These are phyloP conservation scores for Drosophila pseudotalamancana DNA, from an alignment of 2,888 invertebrate genomes.

Conservation along the genomic window DNA sequence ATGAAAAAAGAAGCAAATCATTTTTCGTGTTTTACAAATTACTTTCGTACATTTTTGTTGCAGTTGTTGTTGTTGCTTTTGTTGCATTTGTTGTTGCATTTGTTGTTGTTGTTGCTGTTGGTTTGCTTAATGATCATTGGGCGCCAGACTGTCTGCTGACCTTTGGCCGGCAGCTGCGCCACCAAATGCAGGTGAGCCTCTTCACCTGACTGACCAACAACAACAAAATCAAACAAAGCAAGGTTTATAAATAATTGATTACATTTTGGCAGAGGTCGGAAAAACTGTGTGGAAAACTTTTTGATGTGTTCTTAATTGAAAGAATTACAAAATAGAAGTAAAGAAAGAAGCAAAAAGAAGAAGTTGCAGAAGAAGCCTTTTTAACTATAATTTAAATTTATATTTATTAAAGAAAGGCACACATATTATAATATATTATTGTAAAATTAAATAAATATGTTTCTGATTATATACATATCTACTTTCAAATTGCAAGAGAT, in stretches of 20 bases:
- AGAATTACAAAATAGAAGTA: background rate
- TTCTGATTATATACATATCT: too few relatives aligned
- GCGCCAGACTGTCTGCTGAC: conserved; percentile 76
- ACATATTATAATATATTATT: too few relatives aligned
- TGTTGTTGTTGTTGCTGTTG: conserved; percentile 10
- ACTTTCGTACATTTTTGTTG: conserved; percentile 53
- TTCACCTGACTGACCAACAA: conserved; percentile 2
- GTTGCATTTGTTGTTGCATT: conserved; percentile 20
- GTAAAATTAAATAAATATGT: too few relatives aligned
- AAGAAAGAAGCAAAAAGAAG: background rate
- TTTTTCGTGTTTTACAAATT: conserved; percentile 76
- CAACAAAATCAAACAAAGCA: background rate
- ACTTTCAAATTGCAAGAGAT: too few relatives aligned
- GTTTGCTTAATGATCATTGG: conserved; percentile 65
- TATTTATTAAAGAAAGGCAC: too few relatives aligned
- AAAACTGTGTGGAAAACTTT: background rate
- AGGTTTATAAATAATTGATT: conserved; percentile 9
- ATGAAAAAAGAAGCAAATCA: conserved; percentile 50
- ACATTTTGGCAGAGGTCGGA: background rate
- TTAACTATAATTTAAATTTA: too few relatives aligned
- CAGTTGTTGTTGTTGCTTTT: conserved; percentile 4
- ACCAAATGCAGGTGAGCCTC: conserved; percentile 19
- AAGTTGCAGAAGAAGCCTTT: too few relatives aligned
- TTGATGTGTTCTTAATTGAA: background rate
- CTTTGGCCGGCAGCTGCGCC: conserved; percentile 57